phyloP scores from a whole-genome alignment of 2,888 invertebrate species.

The Stenchaetothrips biformis region DNA sequence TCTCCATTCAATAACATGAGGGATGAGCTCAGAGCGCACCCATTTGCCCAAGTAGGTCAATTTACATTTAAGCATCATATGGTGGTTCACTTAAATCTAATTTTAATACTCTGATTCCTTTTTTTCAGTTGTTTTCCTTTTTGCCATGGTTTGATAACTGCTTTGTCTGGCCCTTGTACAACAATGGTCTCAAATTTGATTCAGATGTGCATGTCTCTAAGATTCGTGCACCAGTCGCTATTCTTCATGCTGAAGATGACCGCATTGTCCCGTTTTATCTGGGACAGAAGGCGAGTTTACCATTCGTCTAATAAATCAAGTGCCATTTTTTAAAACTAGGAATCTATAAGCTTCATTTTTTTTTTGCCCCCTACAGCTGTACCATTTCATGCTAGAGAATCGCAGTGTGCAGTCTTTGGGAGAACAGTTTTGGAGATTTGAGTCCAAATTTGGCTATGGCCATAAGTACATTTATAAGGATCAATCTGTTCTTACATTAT shows the following conservation, averaged over 20 bases:
- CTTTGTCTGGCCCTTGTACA: constrained; percentile 72
- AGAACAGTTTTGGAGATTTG: constrained; percentile 68
- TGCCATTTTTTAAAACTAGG: constrained; percentile 8
- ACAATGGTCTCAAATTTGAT: constrained; percentile 68
- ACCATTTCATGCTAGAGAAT: constrained; percentile 55
- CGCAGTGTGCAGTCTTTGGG: constrained; percentile 57
- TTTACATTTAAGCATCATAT: neutral
- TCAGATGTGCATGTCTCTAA: constrained; percentile 68
- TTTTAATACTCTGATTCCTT: constrained; percentile 32
- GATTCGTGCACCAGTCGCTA: constrained; percentile 69
- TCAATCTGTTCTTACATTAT: constrained; percentile 63
- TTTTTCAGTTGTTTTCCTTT: constrained; percentile 65
- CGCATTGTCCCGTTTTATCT: constrained; percentile 74
- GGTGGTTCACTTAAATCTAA: neutral
- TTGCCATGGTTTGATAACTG: constrained; percentile 79
- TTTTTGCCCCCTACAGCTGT: constrained; percentile 55
- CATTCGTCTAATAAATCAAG: neutral
- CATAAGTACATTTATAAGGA: constrained; percentile 84
- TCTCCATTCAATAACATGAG: constrained; percentile 89
- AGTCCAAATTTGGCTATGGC: constrained; percentile 60
- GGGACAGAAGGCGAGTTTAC: constrained; percentile 62
- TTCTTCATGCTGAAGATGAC: constrained; percentile 90
- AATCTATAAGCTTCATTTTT: constrained; percentile 30
- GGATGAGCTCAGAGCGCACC: constrained; percentile 81
- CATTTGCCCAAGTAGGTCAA: constrained; percentile 61